Base-by-base conservation (phyloP, 92 coral and sea anemone species). In the Porites cylindrica region DNA sequence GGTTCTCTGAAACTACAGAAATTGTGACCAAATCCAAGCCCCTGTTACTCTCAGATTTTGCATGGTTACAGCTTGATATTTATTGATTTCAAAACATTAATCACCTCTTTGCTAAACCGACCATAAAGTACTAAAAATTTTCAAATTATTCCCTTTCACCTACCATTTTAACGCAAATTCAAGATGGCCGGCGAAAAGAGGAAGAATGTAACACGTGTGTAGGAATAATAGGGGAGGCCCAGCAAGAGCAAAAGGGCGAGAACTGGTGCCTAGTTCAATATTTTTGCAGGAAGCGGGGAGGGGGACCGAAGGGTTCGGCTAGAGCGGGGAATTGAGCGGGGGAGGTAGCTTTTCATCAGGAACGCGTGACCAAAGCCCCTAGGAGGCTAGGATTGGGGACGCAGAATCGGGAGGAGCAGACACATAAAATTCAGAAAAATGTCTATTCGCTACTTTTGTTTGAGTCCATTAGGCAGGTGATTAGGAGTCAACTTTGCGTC, bases 161-260 rank as follows among this genome's bases (percentile, higher is more conserved):
- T 82, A 92, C 95, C 95, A 92, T 92, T 81, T 77, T 81, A 13
- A 59, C 75, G 91, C 32, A 85, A 85, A 88, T 83, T 89, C 95
- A 92, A 92, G 93, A 92, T 92, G 95, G 95, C 95, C 95, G 95
- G 93, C 91, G 86, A 90, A 89, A 84, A 92, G 93, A 90, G 88
- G 26, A 21, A 77, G 88, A 81, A 61, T 62, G 81, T 81, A 82
- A 85, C 95, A 92, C 95, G 95, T 92, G 95, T 87, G 90, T 66
- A 71, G 24, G 26, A 81, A 20, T 78, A 52, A 20, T 53, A 60
- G 93, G 95, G 95, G 95, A 70, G 86, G 26, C 78, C 95, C 83
- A 8, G 32, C 59, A 11, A 72, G 1, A 8, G 20, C 10, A 5
- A 4, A 62, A 64, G 82, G 87, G 87, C 52, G 8, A 7, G 17